Percentiles rank a stretch among this genome's conserved stretches.
These are phyloP conservation scores for Pogonognathellus flavescens DNA, from an alignment of 1,140 invertebrate species.

Conservation along the genomic window DNA sequence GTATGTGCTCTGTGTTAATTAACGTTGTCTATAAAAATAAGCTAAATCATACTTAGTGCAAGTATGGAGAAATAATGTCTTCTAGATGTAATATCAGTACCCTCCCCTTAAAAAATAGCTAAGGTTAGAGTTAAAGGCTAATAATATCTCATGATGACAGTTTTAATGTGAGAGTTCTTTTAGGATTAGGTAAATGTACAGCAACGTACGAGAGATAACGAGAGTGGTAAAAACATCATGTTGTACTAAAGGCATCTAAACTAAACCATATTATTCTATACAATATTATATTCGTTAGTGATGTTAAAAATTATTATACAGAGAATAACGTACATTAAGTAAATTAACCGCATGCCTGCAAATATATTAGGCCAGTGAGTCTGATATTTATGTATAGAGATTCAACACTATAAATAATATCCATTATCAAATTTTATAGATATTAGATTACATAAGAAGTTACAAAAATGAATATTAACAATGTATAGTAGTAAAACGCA, in stretches of 20 bases:
- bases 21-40: constrained; percentile 29
- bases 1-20: constrained; percentile 21
- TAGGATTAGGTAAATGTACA: background rate
- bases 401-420: background rate
- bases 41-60: background rate
- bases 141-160: constrained; percentile 16
- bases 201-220: background rate
- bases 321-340: too few species aligned
- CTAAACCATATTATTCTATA: constrained; percentile 1
- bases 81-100: too few species aligned
- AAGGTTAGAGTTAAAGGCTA: background rate
- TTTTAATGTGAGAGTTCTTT: constrained; percentile 23
- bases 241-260: constrained; percentile 15
- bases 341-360: background rate
- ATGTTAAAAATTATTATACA: too few species aligned
- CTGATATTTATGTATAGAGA: background rate
- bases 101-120: background rate
- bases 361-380: constrained; percentile 4
- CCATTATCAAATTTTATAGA: background rate
- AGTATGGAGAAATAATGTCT: background rate
- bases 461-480: constrained; percentile 19
- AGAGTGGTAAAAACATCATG: constrained; percentile 4
- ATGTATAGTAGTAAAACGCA: constrained; percentile 3
- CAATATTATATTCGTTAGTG: background rate
- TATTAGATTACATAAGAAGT: background rate